Base-by-base conservation (phyloP, 1,140 invertebrate genomes). In the Ceratina japonica region DNA sequence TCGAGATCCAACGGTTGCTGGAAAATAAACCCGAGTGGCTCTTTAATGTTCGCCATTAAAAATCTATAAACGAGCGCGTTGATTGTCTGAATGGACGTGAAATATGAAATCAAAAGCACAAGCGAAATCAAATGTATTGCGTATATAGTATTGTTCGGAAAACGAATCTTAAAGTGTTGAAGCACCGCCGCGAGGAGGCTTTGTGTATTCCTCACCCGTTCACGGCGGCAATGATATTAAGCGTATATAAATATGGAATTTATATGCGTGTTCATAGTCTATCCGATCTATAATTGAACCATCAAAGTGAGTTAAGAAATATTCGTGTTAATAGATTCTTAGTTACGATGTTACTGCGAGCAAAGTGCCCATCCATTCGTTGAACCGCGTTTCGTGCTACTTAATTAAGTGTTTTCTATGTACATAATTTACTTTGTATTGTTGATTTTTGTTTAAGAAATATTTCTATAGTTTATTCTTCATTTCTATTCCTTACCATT, bases 121-220 rank as follows among this genome's bases (percentile, higher is more conserved):
- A 20, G 16, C n/a, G 44, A 44, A 72, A 62, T 62, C 44, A 62
- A 66, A 54, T 12, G 15, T 3, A 49, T 54, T 44, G 10, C 37
- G 44, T 31, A n/a, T n/a, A n/a, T n/a, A 27, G 12, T n/a, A n/a
- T 4, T 27, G 31, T 49, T 71, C 15, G 18, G 44, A 18, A 37
- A 77, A 77, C 24, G 85, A 82, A 58, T 74, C 82, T n/a, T 80
- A 72, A 49, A 65, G n/a, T 74, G 78, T 75, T 81, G 66, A 75
- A 49, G 59, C 58, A n/a, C n/a, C n/a, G 80, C 18, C 59, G 20
- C 56, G 51, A 52, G 68, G 27, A 71, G 31, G 27, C 63, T 78
- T 62, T 49, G 72, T 56, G 75, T n/a, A n/a, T 2, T 16, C 44
- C 15, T 69, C 64, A 15, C 5, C 64, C 13, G 12, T 66, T 15